These are phyloP conservation scores for Rhamphomyia laevipes DNA, from an alignment of 2,888 invertebrate species.

Conservation along the genomic window DNA sequence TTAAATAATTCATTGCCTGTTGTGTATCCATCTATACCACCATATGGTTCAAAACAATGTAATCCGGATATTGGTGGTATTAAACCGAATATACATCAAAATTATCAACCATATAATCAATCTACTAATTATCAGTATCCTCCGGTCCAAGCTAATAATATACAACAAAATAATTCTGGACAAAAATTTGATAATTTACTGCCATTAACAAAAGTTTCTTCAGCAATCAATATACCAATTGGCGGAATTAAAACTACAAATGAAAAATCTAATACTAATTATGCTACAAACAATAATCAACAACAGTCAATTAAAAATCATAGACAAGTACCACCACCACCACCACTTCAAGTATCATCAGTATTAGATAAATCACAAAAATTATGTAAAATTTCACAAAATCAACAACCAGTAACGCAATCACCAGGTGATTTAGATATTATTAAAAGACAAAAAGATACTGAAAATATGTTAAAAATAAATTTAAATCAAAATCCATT, in stretches of 20 bases:
- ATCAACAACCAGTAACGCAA: constrained; percentile 18
- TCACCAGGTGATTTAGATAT: constrained; percentile 25
- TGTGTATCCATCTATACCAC: constrained; percentile 21
- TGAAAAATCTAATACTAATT: no score
- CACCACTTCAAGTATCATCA: neutral
- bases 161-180: neutral
- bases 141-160: neutral
- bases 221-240: constrained; percentile 5
- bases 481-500: constrained; percentile 19
- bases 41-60: constrained; percentile 15
- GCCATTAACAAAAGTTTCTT: constrained; percentile 1
- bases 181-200: neutral
- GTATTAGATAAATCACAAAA: constrained; percentile 3
- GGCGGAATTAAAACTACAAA: neutral
- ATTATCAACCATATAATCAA: no score
- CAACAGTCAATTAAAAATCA: no score
- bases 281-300: no score
- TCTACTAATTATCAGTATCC: no score
- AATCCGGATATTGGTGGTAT: no score
- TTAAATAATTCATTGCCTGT: neutral
- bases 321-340: neutral
- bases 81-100: no score
- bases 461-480: constrained; percentile 34
- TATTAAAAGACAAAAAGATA: constrained; percentile 32
- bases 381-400: neutral